Percentiles rank a stretch among this genome's conserved stretches.
Conservation (phyloP, 2,797 vertebrate species). For the Lophius americanus region DNA sequence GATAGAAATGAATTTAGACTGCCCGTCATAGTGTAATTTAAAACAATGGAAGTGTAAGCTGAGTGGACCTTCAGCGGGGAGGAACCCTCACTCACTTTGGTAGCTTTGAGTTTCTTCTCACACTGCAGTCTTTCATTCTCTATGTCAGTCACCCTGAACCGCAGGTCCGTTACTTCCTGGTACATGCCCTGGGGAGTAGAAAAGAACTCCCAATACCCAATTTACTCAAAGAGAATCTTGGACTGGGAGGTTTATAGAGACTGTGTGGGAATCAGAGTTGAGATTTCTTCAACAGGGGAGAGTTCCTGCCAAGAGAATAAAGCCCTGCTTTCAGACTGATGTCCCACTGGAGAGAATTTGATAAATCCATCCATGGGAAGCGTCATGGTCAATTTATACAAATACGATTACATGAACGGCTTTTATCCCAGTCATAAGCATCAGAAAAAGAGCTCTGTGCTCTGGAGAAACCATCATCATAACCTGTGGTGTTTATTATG, state of each 20-base stretch:
- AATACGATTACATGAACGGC: slow-evolving; percentile 9
- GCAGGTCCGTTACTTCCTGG: slow-evolving; percentile 90
- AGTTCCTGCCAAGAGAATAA: slow-evolving; percentile 45
- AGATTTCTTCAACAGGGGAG: slow-evolving; percentile 4
- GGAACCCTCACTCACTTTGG: slow-evolving; percentile 84
- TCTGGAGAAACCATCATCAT: slow-evolving; percentile 3
- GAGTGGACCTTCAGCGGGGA: slow-evolving; percentile 2
- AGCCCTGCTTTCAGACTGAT: slow-evolving; percentile 32
- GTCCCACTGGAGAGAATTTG: slow-evolving; percentile 39
- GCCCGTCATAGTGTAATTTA: neutral
- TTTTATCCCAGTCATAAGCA: slow-evolving; percentile 27
- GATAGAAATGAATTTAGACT: neutral
- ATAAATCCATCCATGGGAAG: slow-evolving; percentile 38
- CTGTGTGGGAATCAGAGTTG: slow-evolving; percentile 33
- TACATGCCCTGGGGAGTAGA: slow-evolving; percentile 84
- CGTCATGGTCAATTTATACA: slow-evolving; percentile 15
- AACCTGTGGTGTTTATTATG: neutral
- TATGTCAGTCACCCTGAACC: slow-evolving; percentile 87
- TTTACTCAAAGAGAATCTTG: slow-evolving; percentile 15
- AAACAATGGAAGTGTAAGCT: neutral
- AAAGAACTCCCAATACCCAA: slow-evolving; percentile 44
- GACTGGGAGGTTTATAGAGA: slow-evolving; percentile 21
- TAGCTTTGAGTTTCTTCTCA: slow-evolving; percentile 89
- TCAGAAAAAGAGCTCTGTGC: neutral
- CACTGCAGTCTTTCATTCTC: slow-evolving; percentile 90